phyloP scores from a whole-genome alignment of 2,888 invertebrate species.

The Rhingia rostrata region DNA sequence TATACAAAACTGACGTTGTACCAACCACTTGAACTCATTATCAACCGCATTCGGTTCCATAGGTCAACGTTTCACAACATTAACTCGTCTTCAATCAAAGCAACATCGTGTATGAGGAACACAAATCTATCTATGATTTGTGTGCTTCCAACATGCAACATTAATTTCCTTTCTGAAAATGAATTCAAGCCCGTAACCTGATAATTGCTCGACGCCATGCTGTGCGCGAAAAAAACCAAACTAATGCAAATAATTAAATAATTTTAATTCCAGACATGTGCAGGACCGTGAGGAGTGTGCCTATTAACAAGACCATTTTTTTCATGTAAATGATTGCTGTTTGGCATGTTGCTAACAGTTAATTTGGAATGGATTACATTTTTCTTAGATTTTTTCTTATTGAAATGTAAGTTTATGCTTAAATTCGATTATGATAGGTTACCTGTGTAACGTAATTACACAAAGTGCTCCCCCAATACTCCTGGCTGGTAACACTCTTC shows the following conservation, averaged over 20 bases:
- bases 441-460: not conserved
- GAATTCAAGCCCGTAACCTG: slow-evolving; percentile 21
- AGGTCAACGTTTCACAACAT: slow-evolving; percentile 15
- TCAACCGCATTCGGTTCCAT: not conserved
- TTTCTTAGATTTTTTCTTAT: not conserved
- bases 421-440: not conserved
- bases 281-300: not conserved
- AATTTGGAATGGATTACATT: not conserved
- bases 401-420: not conserved
- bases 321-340: slow-evolving; percentile 49
- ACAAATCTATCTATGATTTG: slow-evolving; percentile 1
- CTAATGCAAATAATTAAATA: slow-evolving; percentile 6
- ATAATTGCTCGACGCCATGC: slow-evolving; percentile 19
- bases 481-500: not conserved
- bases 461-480: not conserved
- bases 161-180: slow-evolving; percentile 31
- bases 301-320: slow-evolving; percentile 30
- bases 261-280: slow-evolving; percentile 16
- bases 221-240: not conserved
- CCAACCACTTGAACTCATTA: not conserved
- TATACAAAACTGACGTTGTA: too few species aligned
- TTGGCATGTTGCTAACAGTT: slow-evolving; percentile 28
- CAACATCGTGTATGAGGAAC: not conserved
- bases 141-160: slow-evolving; percentile 13
- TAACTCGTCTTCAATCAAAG: slow-evolving; percentile 2